A percentile compares a stretch with the other conserved stretches of the same genome.
Evolutionary conservation across 2,888 invertebrate species (phyloP).

Genomic region (Eupithecia subfuscata): DNA sequence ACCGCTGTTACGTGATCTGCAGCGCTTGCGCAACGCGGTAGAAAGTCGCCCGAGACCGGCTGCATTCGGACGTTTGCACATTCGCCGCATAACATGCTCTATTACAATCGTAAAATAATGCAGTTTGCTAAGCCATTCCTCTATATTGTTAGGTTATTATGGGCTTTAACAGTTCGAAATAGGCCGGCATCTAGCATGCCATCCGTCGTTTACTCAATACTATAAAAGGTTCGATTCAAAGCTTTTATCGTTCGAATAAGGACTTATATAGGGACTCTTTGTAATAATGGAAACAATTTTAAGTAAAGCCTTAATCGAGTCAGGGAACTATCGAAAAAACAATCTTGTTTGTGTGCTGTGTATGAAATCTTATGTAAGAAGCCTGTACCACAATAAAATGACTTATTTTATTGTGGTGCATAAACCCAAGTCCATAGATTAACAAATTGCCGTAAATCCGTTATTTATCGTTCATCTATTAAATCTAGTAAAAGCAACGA

Average conservation of each 20-base stretch:
- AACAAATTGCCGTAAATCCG: not conserved
- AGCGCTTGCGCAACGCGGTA: slow-evolving; percentile 79
- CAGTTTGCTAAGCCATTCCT: not conserved
- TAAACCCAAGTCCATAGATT: not conserved
- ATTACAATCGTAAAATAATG: slow-evolving; percentile 64
- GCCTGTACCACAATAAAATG: not conserved
- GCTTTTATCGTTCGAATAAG: not conserved
- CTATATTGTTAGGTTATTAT: not conserved
- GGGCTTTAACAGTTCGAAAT: not conserved
- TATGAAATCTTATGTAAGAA: not conserved
- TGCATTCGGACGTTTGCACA: slow-evolving; percentile 74
- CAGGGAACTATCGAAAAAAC: not conserved
- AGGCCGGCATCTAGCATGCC: not conserved
- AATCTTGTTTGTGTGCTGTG: not conserved
- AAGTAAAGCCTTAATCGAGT: not conserved
- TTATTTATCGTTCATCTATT: slow-evolving; percentile 7
- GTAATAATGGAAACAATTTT: no score
- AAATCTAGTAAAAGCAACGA: slow-evolving; percentile 20
- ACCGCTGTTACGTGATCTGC: slow-evolving; percentile 80
- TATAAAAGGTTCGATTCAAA: not conserved
- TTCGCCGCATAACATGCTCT: slow-evolving; percentile 67
- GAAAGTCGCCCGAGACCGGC: slow-evolving; percentile 77
- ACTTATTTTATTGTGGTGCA: no score
- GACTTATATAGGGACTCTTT: no score
- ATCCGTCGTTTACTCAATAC: slow-evolving; percentile 1